Conservation (phyloP, 2,113 vertebrate species). For the Prunella himalayana region DNA sequence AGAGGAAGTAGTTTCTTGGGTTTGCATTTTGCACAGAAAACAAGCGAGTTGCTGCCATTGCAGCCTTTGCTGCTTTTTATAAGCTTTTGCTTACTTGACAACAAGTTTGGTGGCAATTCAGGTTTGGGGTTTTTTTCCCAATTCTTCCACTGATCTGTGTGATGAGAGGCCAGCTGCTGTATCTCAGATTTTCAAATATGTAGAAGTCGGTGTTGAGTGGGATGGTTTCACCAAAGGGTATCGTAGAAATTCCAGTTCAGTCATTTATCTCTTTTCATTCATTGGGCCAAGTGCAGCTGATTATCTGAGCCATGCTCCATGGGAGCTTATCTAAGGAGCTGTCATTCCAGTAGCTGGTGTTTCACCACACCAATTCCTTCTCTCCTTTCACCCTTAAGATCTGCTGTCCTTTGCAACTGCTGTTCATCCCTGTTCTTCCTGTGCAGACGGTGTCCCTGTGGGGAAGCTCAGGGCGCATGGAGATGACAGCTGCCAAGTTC, state of each 20-base stretch:
- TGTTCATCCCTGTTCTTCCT: neutral
- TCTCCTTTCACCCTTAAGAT: neutral
- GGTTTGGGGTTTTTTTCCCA: rapidly evolving
- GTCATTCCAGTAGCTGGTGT: neutral
- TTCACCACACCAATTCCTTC: neutral
- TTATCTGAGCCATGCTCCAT: neutral
- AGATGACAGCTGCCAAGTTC: conserved; percentile 85
- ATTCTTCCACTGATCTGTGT: neutral
- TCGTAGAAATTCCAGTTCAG: neutral
- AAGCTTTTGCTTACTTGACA: neutral
- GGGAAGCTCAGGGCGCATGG: conserved; percentile 89
- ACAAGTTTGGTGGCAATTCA: neutral
- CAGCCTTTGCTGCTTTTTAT: neutral
- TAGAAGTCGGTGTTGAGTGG: neutral
- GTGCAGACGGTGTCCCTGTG: conserved; percentile 88
- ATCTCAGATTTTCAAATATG: neutral
- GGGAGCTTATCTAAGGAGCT: neutral
- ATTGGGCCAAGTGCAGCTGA: neutral
- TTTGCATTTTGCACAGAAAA: neutral
- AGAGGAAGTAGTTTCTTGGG: neutral
- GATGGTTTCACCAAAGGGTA: neutral
- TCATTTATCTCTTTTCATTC: neutral
- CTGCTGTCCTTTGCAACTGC: neutral
- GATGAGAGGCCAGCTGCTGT: neutral
- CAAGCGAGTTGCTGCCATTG: neutral